A percentile compares a stretch with the other conserved stretches of the same genome.
phyloP scores from a whole-genome alignment of 1,140 invertebrate species.

The Diuraphis noxia region DNA sequence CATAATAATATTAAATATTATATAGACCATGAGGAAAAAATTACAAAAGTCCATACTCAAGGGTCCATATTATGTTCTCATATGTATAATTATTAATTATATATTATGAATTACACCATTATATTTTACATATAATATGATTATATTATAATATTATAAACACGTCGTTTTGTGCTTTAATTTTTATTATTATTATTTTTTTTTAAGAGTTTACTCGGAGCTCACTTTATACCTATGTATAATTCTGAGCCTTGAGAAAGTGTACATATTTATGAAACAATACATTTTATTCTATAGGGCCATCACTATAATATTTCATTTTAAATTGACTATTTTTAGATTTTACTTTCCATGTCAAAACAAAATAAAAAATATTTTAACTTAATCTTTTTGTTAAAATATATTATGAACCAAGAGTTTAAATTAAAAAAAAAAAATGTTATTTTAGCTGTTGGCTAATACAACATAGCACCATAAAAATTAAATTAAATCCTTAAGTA shows the following conservation, averaged over 20 bases:
- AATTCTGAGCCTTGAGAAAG: not conserved
- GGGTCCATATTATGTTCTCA: not conserved
- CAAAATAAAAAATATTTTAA: not conserved
- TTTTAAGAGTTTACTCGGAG: not conserved
- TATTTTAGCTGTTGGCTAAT: not conserved
- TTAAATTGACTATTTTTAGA: not conserved
- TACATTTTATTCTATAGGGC: too few species aligned
- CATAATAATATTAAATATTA: not conserved
- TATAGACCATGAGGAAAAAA: not conserved
- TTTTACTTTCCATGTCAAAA: not conserved
- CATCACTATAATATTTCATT: too few species aligned
- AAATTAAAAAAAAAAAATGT: not conserved
- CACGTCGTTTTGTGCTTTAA: too few species aligned
- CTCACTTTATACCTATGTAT: not conserved
- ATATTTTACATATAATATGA: not conserved
- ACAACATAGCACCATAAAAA: not conserved
- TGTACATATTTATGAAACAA: not conserved
- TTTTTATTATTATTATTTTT: not conserved
- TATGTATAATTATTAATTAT: not conserved
- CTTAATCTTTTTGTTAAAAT: not conserved
- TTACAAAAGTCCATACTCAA: not conserved
- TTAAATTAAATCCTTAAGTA: not conserved
- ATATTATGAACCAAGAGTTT: not conserved
- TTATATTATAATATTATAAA: too few species aligned
- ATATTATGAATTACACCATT: not conserved